Conservation (phyloP, 2,113 vertebrate genomes). For the Aleadryas rufinucha region DNA sequence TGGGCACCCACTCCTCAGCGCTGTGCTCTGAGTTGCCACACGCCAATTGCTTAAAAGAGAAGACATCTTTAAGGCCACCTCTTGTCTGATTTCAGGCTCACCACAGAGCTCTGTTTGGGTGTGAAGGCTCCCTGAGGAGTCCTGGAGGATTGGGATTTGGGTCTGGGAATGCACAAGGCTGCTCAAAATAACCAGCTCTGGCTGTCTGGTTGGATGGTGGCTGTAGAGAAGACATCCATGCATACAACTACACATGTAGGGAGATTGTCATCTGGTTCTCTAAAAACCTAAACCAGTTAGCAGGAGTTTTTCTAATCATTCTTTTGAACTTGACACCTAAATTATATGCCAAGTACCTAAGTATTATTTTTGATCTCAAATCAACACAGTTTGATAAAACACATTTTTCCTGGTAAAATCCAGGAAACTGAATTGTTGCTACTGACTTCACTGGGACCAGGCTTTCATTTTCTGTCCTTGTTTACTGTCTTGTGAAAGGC, state of each 20-base stretch:
- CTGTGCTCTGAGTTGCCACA: neutral
- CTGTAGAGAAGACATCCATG: neutral
- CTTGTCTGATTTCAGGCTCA: neutral
- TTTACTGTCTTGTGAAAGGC: neutral
- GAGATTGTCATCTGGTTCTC: neutral
- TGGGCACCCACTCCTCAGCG: neutral
- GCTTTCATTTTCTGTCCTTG: slow-evolving; percentile 19
- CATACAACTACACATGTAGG: neutral
- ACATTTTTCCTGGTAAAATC: neutral
- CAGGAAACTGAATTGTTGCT: neutral
- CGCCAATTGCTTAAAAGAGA: neutral
- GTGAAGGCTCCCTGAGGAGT: neutral
- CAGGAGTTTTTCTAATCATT: neutral
- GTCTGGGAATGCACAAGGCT: neutral
- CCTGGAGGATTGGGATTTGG: neutral
- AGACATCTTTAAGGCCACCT: neutral
- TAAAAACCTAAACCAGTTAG: neutral
- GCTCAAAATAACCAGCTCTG: neutral
- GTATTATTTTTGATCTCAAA: neutral
- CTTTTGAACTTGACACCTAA: neutral
- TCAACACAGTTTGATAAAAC: neutral
- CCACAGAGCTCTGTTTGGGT: neutral
- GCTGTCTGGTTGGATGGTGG: neutral
- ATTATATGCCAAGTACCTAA: neutral
- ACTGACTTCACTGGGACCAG: neutral